Evolutionary conservation across 2,797 vertebrate species (phyloP).

Genomic region (Semotilus atromaculatus): DNA sequence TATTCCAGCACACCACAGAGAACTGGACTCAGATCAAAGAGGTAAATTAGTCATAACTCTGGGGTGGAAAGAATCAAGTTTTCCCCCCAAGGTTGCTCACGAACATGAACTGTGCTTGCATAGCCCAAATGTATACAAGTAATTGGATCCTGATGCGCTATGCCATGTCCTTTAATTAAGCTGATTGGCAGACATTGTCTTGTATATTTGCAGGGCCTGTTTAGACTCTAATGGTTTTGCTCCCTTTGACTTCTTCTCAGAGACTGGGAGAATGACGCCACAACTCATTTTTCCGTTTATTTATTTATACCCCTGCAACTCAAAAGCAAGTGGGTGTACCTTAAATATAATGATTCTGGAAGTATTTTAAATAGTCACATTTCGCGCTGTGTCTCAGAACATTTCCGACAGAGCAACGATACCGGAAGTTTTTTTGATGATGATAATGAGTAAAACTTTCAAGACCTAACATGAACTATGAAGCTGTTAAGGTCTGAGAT

Average conservation of each 20-base stretch:
- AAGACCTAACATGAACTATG: neutral
- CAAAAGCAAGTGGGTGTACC: neutral
- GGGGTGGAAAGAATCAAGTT: slow-evolving; percentile 59
- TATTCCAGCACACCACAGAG: slow-evolving; percentile 52
- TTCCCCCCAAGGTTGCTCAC: slow-evolving; percentile 44
- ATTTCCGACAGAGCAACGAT: too few relatives aligned
- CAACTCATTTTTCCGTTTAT: neutral
- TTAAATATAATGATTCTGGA: slow-evolving; percentile 23
- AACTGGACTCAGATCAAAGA: slow-evolving; percentile 63
- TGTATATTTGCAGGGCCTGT: slow-evolving; percentile 23
- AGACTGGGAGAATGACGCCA: neutral
- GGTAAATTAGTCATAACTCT: slow-evolving; percentile 57
- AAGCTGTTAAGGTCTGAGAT: too few relatives aligned
- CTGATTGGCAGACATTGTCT: slow-evolving; percentile 47
- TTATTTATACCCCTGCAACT: slow-evolving; percentile 23
- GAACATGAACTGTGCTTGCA: slow-evolving; percentile 31
- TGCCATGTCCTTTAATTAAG: slow-evolving; percentile 57
- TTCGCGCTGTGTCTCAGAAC: too few relatives aligned
- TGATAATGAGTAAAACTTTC: neutral
- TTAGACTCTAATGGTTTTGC: slow-evolving; percentile 37
- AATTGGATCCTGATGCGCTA: slow-evolving; percentile 57
- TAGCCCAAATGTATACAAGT: slow-evolving; percentile 56
- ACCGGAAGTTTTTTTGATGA: too few relatives aligned
- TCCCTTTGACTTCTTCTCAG: slow-evolving; percentile 26
- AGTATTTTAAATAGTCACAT: neutral